phyloP scores from a whole-genome alignment of 1,140 invertebrate species.

The Drosophila mayri region DNA sequence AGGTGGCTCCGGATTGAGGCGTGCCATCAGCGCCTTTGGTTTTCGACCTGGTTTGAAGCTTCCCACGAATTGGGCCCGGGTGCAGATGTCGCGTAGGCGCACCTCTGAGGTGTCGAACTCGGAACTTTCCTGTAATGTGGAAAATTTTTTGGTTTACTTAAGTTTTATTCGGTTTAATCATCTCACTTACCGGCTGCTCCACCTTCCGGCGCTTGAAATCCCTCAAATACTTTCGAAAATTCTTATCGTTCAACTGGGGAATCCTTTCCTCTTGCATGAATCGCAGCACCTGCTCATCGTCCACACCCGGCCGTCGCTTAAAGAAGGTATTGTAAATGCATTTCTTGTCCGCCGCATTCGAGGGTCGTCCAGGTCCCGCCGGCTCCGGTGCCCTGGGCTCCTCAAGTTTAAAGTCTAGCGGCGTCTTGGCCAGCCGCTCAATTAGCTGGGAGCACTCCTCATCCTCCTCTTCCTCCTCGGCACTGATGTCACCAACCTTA shows the following conservation, averaged over 20 bases:
- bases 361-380: slow-evolving; percentile 27
- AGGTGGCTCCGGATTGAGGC: slow-evolving; percentile 69
- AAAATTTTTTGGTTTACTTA: neutral
- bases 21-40: slow-evolving; percentile 63
- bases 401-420: slow-evolving; percentile 49
- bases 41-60: slow-evolving; percentile 77
- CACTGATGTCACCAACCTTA: slow-evolving; percentile 81
- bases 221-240: slow-evolving; percentile 88
- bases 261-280: slow-evolving; percentile 59
- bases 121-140: slow-evolving; percentile 78
- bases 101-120: slow-evolving; percentile 84
- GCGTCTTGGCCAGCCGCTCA: slow-evolving; percentile 29
- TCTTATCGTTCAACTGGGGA: slow-evolving; percentile 87
- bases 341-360: slow-evolving; percentile 76
- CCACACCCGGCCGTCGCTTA: slow-evolving; percentile 55
- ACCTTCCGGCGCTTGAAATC: slow-evolving; percentile 88
- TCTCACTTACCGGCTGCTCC: slow-evolving; percentile 85
- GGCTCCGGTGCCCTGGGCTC: slow-evolving; percentile 38
- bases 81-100: slow-evolving; percentile 74
- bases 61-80: slow-evolving; percentile 76
- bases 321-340: slow-evolving; percentile 80
- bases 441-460: slow-evolving; percentile 35
- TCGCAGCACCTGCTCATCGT: slow-evolving; percentile 69
- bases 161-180: no score
- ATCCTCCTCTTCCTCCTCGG: slow-evolving; percentile 65